A percentile compares a stretch with the other conserved stretches of the same genome.
phyloP scores from a whole-genome alignment of 2,888 invertebrate genomes.

The Macaria liturata region DNA sequence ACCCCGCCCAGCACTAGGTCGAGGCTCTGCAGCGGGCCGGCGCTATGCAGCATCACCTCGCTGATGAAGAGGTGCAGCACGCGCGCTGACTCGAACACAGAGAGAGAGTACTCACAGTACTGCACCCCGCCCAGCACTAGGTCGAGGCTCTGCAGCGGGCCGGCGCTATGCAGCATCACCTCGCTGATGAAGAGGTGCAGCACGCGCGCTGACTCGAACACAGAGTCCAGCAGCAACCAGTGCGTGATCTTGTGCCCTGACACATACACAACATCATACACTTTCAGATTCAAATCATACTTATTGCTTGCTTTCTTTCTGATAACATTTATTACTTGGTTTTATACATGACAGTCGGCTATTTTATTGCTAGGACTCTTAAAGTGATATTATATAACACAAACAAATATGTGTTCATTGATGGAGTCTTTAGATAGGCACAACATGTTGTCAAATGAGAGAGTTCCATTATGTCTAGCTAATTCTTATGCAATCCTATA shows the following conservation, averaged over 20 bases:
- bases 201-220: slow-evolving; percentile 72
- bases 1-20: slow-evolving; percentile 66
- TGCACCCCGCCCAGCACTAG: slow-evolving; percentile 66
- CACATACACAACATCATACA: too few relatives aligned
- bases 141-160: slow-evolving; percentile 63
- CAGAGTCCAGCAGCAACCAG: slow-evolving; percentile 70
- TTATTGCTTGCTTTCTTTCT: too few relatives aligned
- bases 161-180: slow-evolving; percentile 62
- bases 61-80: slow-evolving; percentile 70
- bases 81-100: slow-evolving; percentile 67
- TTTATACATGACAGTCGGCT: too few relatives aligned
- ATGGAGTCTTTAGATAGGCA: too few relatives aligned
- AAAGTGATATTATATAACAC: too few relatives aligned
- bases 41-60: slow-evolving; percentile 63
- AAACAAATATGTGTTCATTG: too few relatives aligned
- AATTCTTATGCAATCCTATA: too few relatives aligned
- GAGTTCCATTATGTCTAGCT: too few relatives aligned
- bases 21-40: slow-evolving; percentile 61
- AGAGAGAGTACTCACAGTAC: slow-evolving; percentile 58
- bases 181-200: slow-evolving; percentile 70
- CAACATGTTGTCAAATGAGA: too few relatives aligned
- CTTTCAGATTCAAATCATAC: too few relatives aligned
- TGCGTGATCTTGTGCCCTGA: slow-evolving; percentile 59
- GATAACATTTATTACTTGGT: too few relatives aligned
- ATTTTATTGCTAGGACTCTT: too few relatives aligned